Conservation (phyloP, 2,113 vertebrate genomes). For the Hyla sarda region DNA sequence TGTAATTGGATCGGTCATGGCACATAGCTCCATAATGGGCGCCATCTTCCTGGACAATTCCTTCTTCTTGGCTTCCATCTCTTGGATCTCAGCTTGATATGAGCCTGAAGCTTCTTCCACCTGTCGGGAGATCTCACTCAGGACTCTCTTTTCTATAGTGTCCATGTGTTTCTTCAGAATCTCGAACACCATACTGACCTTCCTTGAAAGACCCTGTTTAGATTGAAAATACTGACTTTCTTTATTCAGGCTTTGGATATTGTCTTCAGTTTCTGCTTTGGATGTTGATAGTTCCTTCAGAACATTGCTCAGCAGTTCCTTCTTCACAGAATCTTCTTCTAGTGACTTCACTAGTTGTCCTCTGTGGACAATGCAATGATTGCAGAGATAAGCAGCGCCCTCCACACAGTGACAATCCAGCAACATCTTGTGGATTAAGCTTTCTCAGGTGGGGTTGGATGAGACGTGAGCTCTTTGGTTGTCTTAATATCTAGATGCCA, state of each 20-base stretch:
- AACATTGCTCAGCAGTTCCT: not conserved
- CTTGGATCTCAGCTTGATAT: not conserved
- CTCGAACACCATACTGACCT: not conserved
- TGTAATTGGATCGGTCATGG: not conserved
- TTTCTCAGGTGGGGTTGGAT: slow-evolving; percentile 73
- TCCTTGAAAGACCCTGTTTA: not conserved
- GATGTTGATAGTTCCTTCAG: not conserved
- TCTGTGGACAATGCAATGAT: slow-evolving; percentile 72
- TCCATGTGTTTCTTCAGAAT: not conserved
- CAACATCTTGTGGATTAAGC: slow-evolving; percentile 78
- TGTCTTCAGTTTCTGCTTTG: not conserved
- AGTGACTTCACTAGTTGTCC: slow-evolving; percentile 60
- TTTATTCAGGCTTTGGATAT: not conserved
- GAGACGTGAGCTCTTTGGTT: slow-evolving; percentile 61
- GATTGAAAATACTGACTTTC: not conserved
- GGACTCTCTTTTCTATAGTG: not conserved
- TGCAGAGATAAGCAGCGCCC: slow-evolving; percentile 63
- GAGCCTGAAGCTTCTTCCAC: not conserved
- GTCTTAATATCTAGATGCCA: not conserved
- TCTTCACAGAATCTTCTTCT: not conserved
- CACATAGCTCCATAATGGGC: not conserved
- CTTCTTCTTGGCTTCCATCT: not conserved
- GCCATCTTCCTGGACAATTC: not conserved
- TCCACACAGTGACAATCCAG: slow-evolving; percentile 46
- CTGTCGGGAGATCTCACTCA: not conserved